Evolutionary conservation across 2,888 invertebrate genomes (phyloP).

Genomic region (Trissolcus brochymenae): DNA sequence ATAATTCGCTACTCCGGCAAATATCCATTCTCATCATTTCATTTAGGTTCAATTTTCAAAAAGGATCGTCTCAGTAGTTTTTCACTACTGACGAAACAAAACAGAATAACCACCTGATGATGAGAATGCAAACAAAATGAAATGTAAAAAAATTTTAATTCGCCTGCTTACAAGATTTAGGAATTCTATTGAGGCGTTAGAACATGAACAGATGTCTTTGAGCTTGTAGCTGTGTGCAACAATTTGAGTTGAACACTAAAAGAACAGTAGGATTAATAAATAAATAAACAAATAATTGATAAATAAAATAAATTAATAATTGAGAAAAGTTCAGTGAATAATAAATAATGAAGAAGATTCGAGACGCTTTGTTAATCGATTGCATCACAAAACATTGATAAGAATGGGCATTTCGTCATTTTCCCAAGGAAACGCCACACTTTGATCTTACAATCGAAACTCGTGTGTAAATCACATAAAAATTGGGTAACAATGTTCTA

Average conservation of each 20-base stretch:
- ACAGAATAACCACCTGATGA: no score
- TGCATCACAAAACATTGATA: constrained; percentile 62
- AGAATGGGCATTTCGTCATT: constrained; percentile 72
- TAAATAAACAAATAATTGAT: background rate
- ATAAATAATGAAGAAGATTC: constrained; percentile 45
- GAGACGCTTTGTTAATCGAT: constrained; percentile 42
- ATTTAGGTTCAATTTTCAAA: background rate
- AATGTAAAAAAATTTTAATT: no score
- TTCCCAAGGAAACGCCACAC: constrained; percentile 67
- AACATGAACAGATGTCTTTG: no score
- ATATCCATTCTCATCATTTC: constrained; percentile 23
- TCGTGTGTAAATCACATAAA: constrained; percentile 58
- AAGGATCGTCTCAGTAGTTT: no score
- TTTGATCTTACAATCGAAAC: constrained; percentile 49
- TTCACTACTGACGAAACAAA: no score
- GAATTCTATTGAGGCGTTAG: no score
- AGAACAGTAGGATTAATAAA: no score
- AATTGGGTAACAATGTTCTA: constrained; percentile 57
- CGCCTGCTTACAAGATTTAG: no score
- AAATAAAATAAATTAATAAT: background rate
- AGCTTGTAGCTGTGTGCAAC: no score
- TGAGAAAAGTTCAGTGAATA: constrained; percentile 13
- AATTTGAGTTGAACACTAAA: no score
- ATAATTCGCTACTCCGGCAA: constrained; percentile 67
- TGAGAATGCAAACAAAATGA: no score